Percentiles rank a stretch among this genome's conserved stretches.
These are phyloP conservation scores for Sebastes minor DNA, from an alignment of 2,797 vertebrate genomes.

Conservation along the genomic window DNA sequence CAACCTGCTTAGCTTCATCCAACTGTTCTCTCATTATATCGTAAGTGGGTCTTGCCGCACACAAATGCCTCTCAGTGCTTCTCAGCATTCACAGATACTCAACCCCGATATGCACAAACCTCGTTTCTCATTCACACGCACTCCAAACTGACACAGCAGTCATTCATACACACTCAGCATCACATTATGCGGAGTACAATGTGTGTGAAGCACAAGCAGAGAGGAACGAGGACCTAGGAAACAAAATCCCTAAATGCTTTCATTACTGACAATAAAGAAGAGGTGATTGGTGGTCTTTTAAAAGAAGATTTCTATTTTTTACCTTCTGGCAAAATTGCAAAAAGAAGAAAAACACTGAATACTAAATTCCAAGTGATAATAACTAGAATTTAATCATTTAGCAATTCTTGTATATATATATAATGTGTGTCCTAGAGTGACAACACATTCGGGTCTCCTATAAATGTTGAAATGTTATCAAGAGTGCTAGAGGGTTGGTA, in stretches of 20 bases:
- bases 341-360: neutral
- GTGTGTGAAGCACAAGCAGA: conserved; percentile 5
- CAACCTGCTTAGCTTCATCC: conserved; percentile 47
- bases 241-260: neutral
- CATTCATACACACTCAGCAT: conserved; percentile 44
- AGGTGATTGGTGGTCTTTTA: neutral
- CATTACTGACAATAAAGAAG: neutral
- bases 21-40: conserved; percentile 28
- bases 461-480: neutral
- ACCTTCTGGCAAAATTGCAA: neutral
- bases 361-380: neutral
- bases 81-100: conserved; percentile 45
- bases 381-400: neutral
- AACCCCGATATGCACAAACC: conserved; percentile 31
- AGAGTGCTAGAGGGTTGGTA: neutral
- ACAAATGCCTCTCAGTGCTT: conserved; percentile 34
- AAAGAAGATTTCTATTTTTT: neutral
- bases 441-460: neutral
- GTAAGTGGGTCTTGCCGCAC: conserved; percentile 56
- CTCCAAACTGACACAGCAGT: conserved; percentile 41
- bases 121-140: conserved; percentile 34
- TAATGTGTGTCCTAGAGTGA: neutral
- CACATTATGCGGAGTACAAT: conserved; percentile 13
- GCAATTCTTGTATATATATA: neutral
- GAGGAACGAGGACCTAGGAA: neutral